Percentiles rank a stretch among this genome's conserved stretches.
These are phyloP conservation scores for Diabrotica balteata DNA, from an alignment of 2,888 invertebrate species.

Conservation along the genomic window DNA sequence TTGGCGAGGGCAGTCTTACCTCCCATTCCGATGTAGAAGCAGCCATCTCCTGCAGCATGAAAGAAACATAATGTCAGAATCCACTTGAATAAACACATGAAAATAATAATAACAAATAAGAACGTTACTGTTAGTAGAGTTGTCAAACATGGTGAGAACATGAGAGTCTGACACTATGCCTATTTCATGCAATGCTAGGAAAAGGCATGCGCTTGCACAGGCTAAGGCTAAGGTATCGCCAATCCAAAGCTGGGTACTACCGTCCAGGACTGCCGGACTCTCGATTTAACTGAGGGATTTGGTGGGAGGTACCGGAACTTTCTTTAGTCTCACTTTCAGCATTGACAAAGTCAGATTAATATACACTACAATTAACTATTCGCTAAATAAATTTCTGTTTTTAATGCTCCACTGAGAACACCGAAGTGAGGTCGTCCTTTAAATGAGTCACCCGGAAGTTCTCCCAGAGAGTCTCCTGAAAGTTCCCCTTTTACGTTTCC, in stretches of 20 bases:
- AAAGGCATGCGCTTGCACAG: slow-evolving; percentile 51
- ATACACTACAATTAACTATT: too few species aligned
- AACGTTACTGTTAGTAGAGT: slow-evolving; percentile 52
- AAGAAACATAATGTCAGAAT: slow-evolving; percentile 85
- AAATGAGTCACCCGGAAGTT: too few species aligned
- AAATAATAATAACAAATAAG: slow-evolving; percentile 37
- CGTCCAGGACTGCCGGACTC: slow-evolving; percentile 46
- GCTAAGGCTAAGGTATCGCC: slow-evolving; percentile 42
- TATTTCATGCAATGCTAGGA: slow-evolving; percentile 54
- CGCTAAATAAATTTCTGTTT: too few species aligned
- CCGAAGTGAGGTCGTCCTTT: too few species aligned
- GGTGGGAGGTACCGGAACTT: slow-evolving; percentile 20
- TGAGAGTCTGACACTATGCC: slow-evolving; percentile 62
- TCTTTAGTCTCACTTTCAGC: slow-evolving; percentile 30
- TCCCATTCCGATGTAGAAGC: slow-evolving; percentile 96
- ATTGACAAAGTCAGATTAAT: slow-evolving; percentile 22
- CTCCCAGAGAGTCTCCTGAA: too few species aligned
- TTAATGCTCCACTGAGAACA: too few species aligned
- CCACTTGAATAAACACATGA: slow-evolving; percentile 46
- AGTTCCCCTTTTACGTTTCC: too few species aligned
- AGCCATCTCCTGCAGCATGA: slow-evolving; percentile 89
- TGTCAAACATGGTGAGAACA: slow-evolving; percentile 42
- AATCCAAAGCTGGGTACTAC: slow-evolving; percentile 49
- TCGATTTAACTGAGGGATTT: slow-evolving; percentile 30
- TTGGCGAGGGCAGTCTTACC: slow-evolving; percentile 80